Base-by-base conservation (phyloP, 2,888 invertebrate genomes). In the Disparrhopalites patrizii region DNA sequence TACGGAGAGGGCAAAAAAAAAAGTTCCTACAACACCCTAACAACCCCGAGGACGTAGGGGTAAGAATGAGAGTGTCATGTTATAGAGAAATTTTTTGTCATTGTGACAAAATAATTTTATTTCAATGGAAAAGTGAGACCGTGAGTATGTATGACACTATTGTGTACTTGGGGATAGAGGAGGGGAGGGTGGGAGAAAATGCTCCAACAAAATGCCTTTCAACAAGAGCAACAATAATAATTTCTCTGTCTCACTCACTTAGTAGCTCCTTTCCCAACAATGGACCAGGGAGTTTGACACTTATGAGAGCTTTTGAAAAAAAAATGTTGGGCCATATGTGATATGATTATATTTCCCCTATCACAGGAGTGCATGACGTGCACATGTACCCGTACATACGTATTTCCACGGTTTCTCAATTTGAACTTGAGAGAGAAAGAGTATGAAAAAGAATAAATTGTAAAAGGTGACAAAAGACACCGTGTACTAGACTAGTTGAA, bases 241-340 rank as follows among this genome's bases (percentile, higher is more conserved):
- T 61, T 61, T 61, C 61, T 61, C 51, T 55, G 66, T 70, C 67
- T 68, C 66, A 61, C 67, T 63, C 55, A 56, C 56, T 56, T 62
- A 66, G 56, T 28, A n/a, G 18, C 18, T 62, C 52, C 65, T 58
- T 57, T 65, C 56, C 50, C 38, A 56, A 52, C 62, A 57, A 51
- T 66, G 55, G 30, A 43, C 40, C 54, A 36, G 31, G 33, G 50
- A n/a, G n/a, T n/a, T 56, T 62, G 56, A 62, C 58, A 62, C 62
- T 62, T 62, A 66, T 57, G 66, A 66, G 50, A 55, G 55, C 55
- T 56, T 23, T 23, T 61, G 51, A 52, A 58, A 40, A 60, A 50
- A 20, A 54, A 31, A 10, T 18, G 2, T 54, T 30, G 33, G 33
- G n/a, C n/a, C n/a, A n/a, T n/a, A n/a, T n/a, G n/a, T n/a, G n/a